Conservation (phyloP, 2,113 vertebrate genomes). For the Pelvicachromis taeniatus region DNA sequence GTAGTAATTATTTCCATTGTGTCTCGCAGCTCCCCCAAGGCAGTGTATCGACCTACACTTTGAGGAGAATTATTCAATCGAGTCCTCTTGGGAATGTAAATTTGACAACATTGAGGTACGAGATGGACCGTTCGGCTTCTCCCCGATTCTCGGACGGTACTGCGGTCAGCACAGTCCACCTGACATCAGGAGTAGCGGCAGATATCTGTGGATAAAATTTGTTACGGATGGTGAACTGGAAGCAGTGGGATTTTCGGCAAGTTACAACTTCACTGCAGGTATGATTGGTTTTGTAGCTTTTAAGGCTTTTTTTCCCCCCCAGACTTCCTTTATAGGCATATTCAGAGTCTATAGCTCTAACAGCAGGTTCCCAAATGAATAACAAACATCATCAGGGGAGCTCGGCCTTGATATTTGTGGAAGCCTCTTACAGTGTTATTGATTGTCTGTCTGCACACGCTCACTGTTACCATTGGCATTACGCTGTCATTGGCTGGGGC, state of each 20-base stretch:
- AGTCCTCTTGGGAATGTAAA: slow-evolving; percentile 99
- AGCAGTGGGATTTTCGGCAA: slow-evolving; percentile 94
- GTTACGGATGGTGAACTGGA: slow-evolving; percentile 98
- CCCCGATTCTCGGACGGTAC: slow-evolving; percentile 94
- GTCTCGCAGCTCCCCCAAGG: slow-evolving; percentile 86
- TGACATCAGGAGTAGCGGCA: slow-evolving; percentile 94
- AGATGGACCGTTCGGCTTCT: slow-evolving; percentile 98
- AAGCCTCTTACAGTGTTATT: slow-evolving; percentile 40
- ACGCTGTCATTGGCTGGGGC: slow-evolving; percentile 14
- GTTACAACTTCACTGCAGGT: slow-evolving; percentile 99
- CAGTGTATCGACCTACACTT: slow-evolving; percentile 98
- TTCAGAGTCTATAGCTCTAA: not conserved
- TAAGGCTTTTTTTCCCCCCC: not conserved
- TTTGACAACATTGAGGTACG: slow-evolving; percentile 99
- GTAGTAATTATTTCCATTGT: slow-evolving; percentile 40
- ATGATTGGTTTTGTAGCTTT: not conserved
- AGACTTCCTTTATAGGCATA: not conserved
- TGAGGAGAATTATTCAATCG: slow-evolving; percentile 96
- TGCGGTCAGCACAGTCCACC: slow-evolving; percentile 95
- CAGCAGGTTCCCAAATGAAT: slow-evolving; percentile 20
- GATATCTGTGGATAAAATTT: slow-evolving; percentile 99
- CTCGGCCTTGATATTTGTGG: not conserved
- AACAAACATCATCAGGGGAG: slow-evolving; percentile 23
- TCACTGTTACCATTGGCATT: slow-evolving; percentile 31
- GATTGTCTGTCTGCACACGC: slow-evolving; percentile 45